A percentile compares a stretch with the other conserved stretches of the same genome.
Evolutionary conservation across 2,113 vertebrate genomes (phyloP).

Genomic region (Erythrocercus mccallii): DNA sequence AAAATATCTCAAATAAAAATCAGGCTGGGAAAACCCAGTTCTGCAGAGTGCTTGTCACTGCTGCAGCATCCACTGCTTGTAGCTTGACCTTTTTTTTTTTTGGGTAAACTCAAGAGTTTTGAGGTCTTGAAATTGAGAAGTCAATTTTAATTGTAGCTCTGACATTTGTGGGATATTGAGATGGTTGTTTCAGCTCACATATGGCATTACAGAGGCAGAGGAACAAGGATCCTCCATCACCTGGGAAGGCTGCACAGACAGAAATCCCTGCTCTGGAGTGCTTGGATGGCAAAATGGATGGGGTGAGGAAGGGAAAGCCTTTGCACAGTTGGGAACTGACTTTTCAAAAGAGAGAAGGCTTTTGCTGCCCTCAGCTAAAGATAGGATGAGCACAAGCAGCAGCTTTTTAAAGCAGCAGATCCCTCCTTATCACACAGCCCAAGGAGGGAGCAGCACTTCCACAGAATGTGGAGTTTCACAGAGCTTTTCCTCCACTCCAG

Average conservation of each 20-base stretch:
- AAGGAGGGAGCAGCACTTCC: not conserved
- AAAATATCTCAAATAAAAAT: not conserved
- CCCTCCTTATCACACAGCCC: not conserved
- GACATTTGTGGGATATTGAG: not conserved
- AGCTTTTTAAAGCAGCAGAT: constrained; percentile 33
- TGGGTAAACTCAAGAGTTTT: not conserved
- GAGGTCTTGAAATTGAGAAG: not conserved
- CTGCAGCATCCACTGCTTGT: not conserved
- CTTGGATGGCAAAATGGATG: not conserved
- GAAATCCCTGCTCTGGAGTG: not conserved
- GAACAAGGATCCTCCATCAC: not conserved
- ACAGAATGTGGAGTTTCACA: rapidly evolving
- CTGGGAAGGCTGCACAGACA: not conserved
- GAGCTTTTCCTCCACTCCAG: not conserved
- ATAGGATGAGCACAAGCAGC: not conserved
- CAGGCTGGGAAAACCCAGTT: not conserved
- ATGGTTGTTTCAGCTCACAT: rapidly evolving
- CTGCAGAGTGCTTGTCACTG: not conserved
- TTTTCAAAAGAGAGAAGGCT: not conserved
- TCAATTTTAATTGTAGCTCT: not conserved
- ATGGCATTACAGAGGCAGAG: not conserved
- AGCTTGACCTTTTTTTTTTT: not conserved
- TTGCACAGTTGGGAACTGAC: not conserved
- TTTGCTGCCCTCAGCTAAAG: constrained; percentile 26
- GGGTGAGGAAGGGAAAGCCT: not conserved